Conservation (phyloP, 2,113 vertebrate species). For the Cyprinodon tularosa region DNA sequence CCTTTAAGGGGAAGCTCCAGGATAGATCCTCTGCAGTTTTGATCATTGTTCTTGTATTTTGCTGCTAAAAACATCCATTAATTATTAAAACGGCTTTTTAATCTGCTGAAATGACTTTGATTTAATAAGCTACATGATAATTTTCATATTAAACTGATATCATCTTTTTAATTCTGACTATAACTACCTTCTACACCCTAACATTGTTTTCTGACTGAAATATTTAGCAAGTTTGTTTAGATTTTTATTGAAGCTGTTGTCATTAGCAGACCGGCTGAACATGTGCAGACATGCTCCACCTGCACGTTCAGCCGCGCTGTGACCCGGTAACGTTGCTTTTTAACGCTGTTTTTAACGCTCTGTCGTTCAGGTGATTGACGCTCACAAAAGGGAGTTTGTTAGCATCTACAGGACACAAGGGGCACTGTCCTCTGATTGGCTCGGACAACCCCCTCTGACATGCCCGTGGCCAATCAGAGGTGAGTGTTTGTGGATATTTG, state of each 20-base stretch:
- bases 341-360: conserved; percentile 70
- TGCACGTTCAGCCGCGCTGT: not conserved
- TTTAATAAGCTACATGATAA: no score
- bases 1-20: no score
- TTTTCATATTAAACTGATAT: no score
- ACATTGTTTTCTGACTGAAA: no score
- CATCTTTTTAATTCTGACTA: no score
- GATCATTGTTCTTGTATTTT: no score
- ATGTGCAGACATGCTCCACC: not conserved
- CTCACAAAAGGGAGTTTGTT: conserved; percentile 73
- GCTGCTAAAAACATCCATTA: no score
- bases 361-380: conserved; percentile 79
- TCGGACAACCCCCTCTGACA: conserved; percentile 82
- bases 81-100: no score
- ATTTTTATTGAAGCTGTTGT: not conserved
- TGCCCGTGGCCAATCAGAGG: conserved; percentile 86
- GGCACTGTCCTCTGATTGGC: conserved; percentile 85
- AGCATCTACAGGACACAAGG: conserved; percentile 77
- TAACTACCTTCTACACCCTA: no score
- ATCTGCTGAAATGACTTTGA: no score
- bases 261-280: not conserved
- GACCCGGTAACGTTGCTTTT: conserved; percentile 29
- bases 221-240: not conserved
- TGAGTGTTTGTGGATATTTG: conserved; percentile 65
- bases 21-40: no score